Evolutionary conservation across 2,888 invertebrate genomes (phyloP).

Genomic region (Apamea sordens): DNA sequence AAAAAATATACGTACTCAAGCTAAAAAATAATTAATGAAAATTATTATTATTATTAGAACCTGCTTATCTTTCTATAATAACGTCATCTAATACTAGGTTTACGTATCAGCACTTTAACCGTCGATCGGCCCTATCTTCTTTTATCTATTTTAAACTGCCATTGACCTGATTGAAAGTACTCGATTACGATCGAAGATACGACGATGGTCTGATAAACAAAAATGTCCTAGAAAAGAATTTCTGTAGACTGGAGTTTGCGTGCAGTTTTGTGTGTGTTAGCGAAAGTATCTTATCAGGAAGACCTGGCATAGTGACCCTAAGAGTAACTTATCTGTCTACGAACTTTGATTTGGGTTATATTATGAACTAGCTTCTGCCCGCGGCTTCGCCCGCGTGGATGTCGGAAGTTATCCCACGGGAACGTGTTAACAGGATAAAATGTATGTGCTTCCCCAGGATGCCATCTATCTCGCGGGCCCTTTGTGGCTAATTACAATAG

Average conservation of each 20-base stretch:
- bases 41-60: no score
- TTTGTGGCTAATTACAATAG: no score
- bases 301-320: slow-evolving; percentile 69
- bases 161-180: slow-evolving; percentile 74
- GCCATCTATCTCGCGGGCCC: no score
- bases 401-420: no score
- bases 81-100: slow-evolving; percentile 9
- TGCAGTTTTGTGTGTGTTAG: slow-evolving; percentile 30
- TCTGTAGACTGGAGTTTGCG: slow-evolving; percentile 11
- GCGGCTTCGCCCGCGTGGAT: no score
- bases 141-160: slow-evolving; percentile 70
- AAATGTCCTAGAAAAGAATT: slow-evolving; percentile 34
- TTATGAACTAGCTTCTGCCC: no score
- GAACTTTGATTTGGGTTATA: slow-evolving; percentile 53
- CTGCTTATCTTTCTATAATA: slow-evolving; percentile 1
- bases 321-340: slow-evolving; percentile 59
- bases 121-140: slow-evolving; percentile 28
- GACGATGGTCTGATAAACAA: slow-evolving; percentile 42
- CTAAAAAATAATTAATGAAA: no score
- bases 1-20: no score
- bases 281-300: slow-evolving; percentile 61
- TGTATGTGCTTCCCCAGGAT: no score
- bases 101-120: slow-evolving; percentile 25
- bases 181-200: slow-evolving; percentile 63
- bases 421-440: no score